Percentiles rank a stretch among this genome's conserved stretches.
Evolutionary conservation across 2,888 invertebrate species (phyloP).

Genomic region (Dinocampus coccinellae): DNA sequence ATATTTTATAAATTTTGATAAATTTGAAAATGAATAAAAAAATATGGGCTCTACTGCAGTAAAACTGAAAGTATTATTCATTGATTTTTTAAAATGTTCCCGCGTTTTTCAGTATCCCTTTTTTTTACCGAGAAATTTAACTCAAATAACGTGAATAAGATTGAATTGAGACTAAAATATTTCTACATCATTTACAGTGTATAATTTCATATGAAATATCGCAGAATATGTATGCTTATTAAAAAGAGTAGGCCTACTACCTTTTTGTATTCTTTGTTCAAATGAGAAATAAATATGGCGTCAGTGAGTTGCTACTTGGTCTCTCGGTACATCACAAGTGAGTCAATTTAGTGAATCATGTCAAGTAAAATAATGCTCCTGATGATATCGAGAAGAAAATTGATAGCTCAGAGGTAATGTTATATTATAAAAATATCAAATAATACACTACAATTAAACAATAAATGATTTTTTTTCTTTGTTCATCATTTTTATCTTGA

Average conservation of each 20-base stretch:
- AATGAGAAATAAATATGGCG: conserved; percentile 17
- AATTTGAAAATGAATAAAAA: too few species aligned
- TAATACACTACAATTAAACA: not conserved
- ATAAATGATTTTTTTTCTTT: not conserved
- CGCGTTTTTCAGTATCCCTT: not conserved
- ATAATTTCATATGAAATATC: not conserved
- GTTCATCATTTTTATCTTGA: not conserved
- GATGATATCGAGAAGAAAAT: conserved; percentile 40
- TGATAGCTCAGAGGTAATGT: conserved; percentile 38
- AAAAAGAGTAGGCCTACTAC: not conserved
- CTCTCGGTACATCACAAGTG: not conserved
- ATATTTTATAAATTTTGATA: too few species aligned
- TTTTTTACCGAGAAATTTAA: not conserved
- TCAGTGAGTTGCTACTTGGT: not conserved
- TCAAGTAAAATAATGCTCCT: not conserved
- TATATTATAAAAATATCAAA: not conserved
- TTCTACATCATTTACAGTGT: not conserved
- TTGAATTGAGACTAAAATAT: not conserved
- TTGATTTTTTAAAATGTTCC: not conserved
- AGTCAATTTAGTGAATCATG: conserved; percentile 13
- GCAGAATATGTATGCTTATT: not conserved
- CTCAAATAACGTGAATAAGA: not conserved
- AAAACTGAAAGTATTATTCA: not conserved
- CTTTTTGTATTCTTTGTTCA: not conserved
- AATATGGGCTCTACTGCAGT: too few species aligned